Conservation (phyloP, 2,113 vertebrate species). For the Oxyura jamaicensis region DNA sequence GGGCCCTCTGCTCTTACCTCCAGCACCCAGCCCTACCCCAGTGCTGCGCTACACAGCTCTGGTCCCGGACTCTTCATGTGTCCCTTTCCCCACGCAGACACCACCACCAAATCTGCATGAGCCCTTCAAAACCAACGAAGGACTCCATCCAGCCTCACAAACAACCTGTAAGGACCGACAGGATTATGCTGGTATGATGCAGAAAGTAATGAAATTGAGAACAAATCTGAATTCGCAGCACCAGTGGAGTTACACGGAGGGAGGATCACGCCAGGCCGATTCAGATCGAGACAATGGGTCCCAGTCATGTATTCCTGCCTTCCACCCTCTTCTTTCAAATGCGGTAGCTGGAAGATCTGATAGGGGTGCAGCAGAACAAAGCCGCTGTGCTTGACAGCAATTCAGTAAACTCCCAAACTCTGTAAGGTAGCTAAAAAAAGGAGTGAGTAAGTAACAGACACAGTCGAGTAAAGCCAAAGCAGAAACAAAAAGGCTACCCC, state of each 20-base stretch:
- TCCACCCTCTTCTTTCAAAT: background rate
- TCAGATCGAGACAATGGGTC: background rate
- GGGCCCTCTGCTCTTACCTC: background rate
- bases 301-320: background rate
- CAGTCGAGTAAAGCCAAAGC: background rate
- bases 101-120: background rate
- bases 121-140: background rate
- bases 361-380: background rate
- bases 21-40: background rate
- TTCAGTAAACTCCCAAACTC: background rate
- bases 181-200: background rate
- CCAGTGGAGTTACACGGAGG: background rate
- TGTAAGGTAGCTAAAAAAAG: background rate
- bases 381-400: background rate
- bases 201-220: background rate
- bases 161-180: background rate
- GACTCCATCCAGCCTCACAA: background rate
- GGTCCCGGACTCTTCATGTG: background rate
- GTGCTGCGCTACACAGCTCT: background rate
- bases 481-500: background rate
- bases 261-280: background rate
- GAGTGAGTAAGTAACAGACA: background rate
- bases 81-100: background rate
- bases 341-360: background rate
- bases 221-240: background rate